Evolutionary conservation across 2,888 invertebrate species (phyloP).

Genomic region (Drosophila heteroneura): DNA sequence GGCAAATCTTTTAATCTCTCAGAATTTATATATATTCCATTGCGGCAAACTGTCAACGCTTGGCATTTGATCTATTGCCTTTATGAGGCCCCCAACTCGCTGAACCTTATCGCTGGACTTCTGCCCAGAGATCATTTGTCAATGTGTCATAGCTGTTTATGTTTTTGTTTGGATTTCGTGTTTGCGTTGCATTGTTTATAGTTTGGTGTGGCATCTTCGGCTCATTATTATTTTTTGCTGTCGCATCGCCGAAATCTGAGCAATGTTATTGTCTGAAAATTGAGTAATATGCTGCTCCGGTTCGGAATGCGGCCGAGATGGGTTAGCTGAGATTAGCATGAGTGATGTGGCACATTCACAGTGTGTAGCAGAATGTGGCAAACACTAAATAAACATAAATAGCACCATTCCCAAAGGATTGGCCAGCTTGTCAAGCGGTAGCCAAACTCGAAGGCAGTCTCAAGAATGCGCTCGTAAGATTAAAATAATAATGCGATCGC

Average conservation of each 20-base stretch:
- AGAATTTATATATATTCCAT: conserved; percentile 1
- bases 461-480: conserved; percentile 34
- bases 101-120: conserved; percentile 54
- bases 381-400: conserved; percentile 21
- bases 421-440: conserved; percentile 29
- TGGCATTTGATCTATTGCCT: conserved; percentile 50
- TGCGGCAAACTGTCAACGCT: conserved; percentile 45
- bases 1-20: conserved; percentile 15
- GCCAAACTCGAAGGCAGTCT: conserved; percentile 22
- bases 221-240: conserved; percentile 33
- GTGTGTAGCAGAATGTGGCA: conserved; percentile 21
- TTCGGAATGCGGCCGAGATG: conserved; percentile 62
- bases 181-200: conserved; percentile 49
- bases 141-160: conserved; percentile 57
- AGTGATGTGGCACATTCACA: conserved; percentile 50
- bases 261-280: conserved; percentile 68
- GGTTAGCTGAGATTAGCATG: conserved; percentile 67
- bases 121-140: conserved; percentile 71
- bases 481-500: conserved; percentile 21
- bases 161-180: conserved; percentile 2
- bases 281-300: conserved; percentile 71
- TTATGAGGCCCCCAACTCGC: conserved; percentile 9
- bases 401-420: conserved; percentile 5
- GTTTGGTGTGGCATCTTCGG: conserved; percentile 65
- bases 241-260: conserved; percentile 63